Percentiles rank a stretch among this genome's conserved stretches.
Evolutionary conservation across 2,113 vertebrate species (phyloP).

Genomic region (Pygoscelis adeliae): DNA sequence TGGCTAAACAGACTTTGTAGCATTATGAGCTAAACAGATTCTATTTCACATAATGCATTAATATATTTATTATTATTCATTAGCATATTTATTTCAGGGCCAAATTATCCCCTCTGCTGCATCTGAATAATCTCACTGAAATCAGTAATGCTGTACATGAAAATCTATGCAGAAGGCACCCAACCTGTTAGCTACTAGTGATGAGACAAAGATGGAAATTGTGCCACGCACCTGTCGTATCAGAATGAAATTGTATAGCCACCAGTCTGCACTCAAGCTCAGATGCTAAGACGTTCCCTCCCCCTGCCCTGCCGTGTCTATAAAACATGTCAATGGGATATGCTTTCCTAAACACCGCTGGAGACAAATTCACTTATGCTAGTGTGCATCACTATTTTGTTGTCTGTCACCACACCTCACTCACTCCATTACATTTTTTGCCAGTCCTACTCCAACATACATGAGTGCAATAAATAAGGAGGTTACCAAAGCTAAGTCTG

Average conservation of each 20-base stretch:
- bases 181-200: not conserved
- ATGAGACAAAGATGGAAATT: not conserved
- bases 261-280: not conserved
- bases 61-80: constrained; percentile 17
- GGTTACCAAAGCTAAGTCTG: not conserved
- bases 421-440: not conserved
- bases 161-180: not conserved
- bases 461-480: not conserved
- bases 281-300: not conserved
- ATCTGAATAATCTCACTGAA: not conserved
- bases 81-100: not conserved
- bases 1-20: not conserved
- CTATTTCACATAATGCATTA: not conserved
- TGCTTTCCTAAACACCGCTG: not conserved
- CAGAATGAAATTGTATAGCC: not conserved
- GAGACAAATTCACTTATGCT: not conserved
- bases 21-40: not conserved
- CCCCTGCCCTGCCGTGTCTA: not conserved
- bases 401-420: not conserved
- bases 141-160: not conserved
- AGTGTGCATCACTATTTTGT: not conserved
- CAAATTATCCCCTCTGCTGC: not conserved
- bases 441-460: not conserved
- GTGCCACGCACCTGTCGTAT: not conserved
- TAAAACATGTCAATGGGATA: not conserved